Base-by-base conservation (phyloP, 2,113 vertebrate species). In the rabbit (Oryctolagus cuniculus) region DNA sequence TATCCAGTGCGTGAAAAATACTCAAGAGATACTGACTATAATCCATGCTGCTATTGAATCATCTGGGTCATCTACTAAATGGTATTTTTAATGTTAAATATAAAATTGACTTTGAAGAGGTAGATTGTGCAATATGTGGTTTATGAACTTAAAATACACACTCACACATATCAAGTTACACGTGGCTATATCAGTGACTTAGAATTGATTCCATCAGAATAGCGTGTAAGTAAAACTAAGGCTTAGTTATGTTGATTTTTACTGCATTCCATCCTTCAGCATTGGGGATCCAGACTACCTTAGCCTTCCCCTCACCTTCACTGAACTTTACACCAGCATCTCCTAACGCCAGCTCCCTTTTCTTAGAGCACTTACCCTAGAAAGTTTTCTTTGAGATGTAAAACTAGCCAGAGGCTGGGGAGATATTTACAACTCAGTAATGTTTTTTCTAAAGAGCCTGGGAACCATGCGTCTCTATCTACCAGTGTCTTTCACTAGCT, bases 91-190 rank as follows among this genome's bases (percentile, higher is more conserved):
- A 87, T 63, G 9, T 3, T 64, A 83, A 58, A 75, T 44, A 70
- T 17, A 94, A 61, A 94, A 27, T 44, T 87, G n/a, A 77, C 67
- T 74, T 89, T 78, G 44, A 92, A 31, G 21, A 66, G 75, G 22
- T 51, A 49, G 6, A 64, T 44, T 63, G 34, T 94, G 34, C 63
- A 66, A 22, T 36, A 83, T 22, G 55, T 11, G 1, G 25, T 55
- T 2, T 63, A 53, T 88, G 84, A 80, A 38, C 31, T 81, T 91
- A 88, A 91, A 70, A 87, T 55, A 38, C 38, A 44, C 15, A 49
- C 12, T 19, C 36, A 9, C 34, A 38, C 38, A 4, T 38, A 38
- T 38, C 38, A 38, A 38, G 38, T 38, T 38, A 38, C 38, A 38
- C 5, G 38, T 88, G 17, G 70, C 1, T 53, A 24, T 21, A 38